phyloP scores from a whole-genome alignment of 2,797 vertebrate genomes.

The Cichlasoma orientale region DNA sequence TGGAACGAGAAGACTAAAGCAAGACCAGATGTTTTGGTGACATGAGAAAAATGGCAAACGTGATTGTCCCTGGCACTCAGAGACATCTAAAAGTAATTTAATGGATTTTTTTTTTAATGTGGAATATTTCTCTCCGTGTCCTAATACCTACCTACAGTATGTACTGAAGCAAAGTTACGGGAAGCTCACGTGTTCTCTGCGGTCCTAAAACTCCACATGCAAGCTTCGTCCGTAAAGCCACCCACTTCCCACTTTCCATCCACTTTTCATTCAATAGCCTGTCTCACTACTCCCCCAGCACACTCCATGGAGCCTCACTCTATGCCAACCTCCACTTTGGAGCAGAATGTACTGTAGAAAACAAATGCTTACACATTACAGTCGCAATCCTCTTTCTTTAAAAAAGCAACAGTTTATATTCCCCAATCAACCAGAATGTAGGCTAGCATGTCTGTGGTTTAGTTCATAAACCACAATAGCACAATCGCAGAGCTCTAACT shows the following conservation, averaged over 20 bases:
- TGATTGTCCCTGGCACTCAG: constrained; percentile 20
- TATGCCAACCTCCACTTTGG: constrained; percentile 36
- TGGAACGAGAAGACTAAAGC: constrained; percentile 40
- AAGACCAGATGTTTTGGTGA: constrained; percentile 52
- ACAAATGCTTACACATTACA: constrained; percentile 4
- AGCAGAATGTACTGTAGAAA: constrained; percentile 29
- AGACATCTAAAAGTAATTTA: constrained; percentile 22
- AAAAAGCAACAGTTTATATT: constrained; percentile 40
- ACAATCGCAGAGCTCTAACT: constrained; percentile 33
- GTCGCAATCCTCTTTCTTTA: not conserved
- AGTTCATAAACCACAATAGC: constrained; percentile 12
- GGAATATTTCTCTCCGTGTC: not conserved
- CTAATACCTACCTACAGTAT: constrained; percentile 2
- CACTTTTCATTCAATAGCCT: constrained; percentile 51
- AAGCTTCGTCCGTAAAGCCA: constrained; percentile 44
- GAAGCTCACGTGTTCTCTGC: constrained; percentile 38
- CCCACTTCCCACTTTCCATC: constrained; percentile 61
- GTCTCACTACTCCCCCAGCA: constrained; percentile 23
- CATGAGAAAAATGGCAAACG: constrained; percentile 46
- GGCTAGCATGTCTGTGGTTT: constrained; percentile 6
- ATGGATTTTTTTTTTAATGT: constrained; percentile 20
- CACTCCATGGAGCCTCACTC: constrained; percentile 27
- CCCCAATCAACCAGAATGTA: constrained; percentile 25
- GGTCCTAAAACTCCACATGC: constrained; percentile 36
- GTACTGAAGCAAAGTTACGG: constrained; percentile 17